Conservation (phyloP, 2,797 vertebrate genomes). For the Sebastes wilsoni region DNA sequence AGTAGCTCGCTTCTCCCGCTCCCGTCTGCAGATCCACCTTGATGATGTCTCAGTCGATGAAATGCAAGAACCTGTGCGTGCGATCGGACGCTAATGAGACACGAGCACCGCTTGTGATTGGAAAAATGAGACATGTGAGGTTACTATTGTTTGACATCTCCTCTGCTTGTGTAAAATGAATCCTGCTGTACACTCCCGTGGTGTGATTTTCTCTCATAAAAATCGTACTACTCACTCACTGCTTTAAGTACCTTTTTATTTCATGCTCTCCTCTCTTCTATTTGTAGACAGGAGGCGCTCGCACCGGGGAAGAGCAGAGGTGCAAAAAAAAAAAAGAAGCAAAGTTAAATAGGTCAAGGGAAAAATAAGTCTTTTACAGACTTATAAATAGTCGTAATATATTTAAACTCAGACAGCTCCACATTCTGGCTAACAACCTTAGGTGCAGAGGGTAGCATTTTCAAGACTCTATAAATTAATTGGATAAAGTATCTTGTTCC, state of each 20-base stretch:
- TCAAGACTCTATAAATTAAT: conserved; percentile 31
- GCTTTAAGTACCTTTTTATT: conserved; percentile 30
- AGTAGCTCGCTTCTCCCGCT: neutral
- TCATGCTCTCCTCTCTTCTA: conserved; percentile 9
- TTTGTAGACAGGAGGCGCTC: conserved; percentile 19
- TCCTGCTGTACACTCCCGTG: conserved; percentile 5
- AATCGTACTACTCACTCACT: conserved; percentile 12
- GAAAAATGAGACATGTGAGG: conserved; percentile 11
- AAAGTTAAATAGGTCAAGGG: conserved; percentile 54
- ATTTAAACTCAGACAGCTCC: conserved; percentile 32
- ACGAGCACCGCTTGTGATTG: conserved; percentile 10
- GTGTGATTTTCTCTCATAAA: conserved; percentile 37
- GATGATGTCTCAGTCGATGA: neutral
- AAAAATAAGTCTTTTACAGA: conserved; percentile 26
- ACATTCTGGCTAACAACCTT: conserved; percentile 9
- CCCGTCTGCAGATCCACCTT: neutral
- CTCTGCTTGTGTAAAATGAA: conserved; percentile 13
- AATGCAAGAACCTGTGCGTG: neutral
- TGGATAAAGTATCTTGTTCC: conserved; percentile 20
- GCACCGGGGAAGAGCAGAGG: conserved; percentile 18
- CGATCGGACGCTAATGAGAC: conserved; percentile 33
- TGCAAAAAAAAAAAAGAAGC: conserved; percentile 7
- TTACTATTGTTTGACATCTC: conserved; percentile 44
- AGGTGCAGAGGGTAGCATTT: conserved; percentile 6
- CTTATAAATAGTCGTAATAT: conserved; percentile 42